These are phyloP conservation scores for Anisognathus igniventris DNA, from an alignment of 2,797 vertebrate genomes.

Conservation along the genomic window DNA sequence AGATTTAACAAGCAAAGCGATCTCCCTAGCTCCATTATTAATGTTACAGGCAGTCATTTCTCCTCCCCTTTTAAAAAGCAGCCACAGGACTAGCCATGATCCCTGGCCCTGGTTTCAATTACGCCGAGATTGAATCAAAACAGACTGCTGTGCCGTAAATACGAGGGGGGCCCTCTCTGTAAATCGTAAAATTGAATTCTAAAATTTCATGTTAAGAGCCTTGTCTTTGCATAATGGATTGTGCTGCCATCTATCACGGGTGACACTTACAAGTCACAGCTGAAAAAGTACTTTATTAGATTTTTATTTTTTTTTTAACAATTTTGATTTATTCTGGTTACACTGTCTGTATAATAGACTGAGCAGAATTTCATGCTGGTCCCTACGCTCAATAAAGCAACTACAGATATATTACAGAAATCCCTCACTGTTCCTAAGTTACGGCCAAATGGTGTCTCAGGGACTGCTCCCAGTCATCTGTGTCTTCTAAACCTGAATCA, in stretches of 20 bases:
- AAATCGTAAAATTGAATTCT: conserved; percentile 31
- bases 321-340: conserved; percentile 41
- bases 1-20: not conserved
- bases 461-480: conserved; percentile 1
- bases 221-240: conserved; percentile 57
- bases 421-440: not conserved
- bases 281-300: conserved; percentile 53
- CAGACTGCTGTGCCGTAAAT: not conserved
- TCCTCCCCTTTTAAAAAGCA: not conserved
- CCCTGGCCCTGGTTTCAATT: conserved; percentile 50
- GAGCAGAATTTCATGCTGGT: not conserved
- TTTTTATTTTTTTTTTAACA: not conserved
- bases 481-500: not conserved
- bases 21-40: not conserved
- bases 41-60: not conserved
- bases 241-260: conserved; percentile 3
- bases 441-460: not conserved
- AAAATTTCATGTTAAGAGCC: conserved; percentile 57
- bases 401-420: not conserved
- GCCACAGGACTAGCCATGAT: not conserved
- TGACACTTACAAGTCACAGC: conserved; percentile 65
- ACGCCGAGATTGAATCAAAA: not conserved
- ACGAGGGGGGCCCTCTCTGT: not conserved
- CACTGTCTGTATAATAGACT: not conserved
- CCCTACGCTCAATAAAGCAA: not conserved